Evolutionary conservation across 2,888 invertebrate species (phyloP).

Genomic region (Tipula confusa): DNA sequence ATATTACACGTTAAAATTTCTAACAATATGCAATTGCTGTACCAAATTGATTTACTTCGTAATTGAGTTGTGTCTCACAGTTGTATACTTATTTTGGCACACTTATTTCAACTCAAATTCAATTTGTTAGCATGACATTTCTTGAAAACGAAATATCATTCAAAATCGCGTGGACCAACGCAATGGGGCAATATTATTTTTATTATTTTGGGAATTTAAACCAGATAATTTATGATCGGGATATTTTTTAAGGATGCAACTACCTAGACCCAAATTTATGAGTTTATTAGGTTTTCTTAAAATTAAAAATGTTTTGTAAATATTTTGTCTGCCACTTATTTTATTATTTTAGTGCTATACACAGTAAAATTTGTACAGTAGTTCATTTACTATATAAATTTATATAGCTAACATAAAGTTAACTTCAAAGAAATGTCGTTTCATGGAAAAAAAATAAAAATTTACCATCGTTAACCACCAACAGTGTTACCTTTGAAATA

Average conservation of each 20-base stretch:
- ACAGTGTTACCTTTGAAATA: background rate
- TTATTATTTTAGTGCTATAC: background rate
- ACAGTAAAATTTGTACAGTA: background rate
- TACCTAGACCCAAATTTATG: background rate
- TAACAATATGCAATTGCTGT: background rate
- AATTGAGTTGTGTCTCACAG: background rate
- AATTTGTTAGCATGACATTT: background rate
- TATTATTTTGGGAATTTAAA: background rate
- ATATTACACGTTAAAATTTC: background rate
- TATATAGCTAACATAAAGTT: background rate
- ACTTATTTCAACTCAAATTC: background rate
- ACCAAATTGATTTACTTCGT: background rate
- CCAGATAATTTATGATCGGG: background rate
- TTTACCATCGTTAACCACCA: background rate
- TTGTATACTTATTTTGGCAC: background rate
- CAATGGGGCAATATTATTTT: background rate
- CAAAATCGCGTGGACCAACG: background rate
- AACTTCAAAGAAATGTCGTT: background rate
- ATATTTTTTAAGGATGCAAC: background rate
- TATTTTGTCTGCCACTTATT: background rate
- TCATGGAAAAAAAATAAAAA: background rate
- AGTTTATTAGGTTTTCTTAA: background rate
- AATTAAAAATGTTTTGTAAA: background rate
- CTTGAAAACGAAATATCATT: background rate
- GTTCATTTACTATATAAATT: background rate